Conservation (phyloP, 2,113 vertebrate species). For the Acinonyx jubatus region DNA sequence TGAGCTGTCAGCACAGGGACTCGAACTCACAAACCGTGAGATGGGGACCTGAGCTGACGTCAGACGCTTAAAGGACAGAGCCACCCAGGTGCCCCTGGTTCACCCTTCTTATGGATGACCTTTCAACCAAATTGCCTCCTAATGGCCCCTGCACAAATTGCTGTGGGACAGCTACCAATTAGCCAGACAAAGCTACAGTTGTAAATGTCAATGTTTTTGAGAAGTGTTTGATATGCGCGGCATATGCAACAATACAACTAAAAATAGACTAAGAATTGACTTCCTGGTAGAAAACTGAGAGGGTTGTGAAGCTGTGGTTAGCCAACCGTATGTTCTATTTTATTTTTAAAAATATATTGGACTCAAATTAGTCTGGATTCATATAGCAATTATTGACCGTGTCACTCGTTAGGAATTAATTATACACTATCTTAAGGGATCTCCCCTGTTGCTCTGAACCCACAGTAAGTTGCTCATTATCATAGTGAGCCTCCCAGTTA, state of each 20-base stretch:
- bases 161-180: background rate
- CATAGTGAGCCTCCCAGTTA: background rate
- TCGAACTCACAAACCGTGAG: too few relatives aligned
- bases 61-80: too few relatives aligned
- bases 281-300: background rate
- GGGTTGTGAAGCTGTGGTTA: background rate
- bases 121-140: background rate
- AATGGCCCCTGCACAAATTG: background rate
- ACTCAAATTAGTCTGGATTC: background rate
- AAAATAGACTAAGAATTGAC: background rate
- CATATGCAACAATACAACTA: background rate
- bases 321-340: background rate
- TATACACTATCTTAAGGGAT: background rate
- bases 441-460: background rate
- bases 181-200: background rate
- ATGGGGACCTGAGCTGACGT: accelerated
- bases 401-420: background rate
- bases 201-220: background rate
- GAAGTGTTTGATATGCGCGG: background rate
- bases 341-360: background rate
- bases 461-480: background rate
- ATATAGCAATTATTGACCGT: background rate
- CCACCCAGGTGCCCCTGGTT: background rate
- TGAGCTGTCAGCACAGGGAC: too few relatives aligned
- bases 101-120: background rate